phyloP scores from a whole-genome alignment of 2,797 vertebrate species.

The Geotrypetes seraphini region DNA sequence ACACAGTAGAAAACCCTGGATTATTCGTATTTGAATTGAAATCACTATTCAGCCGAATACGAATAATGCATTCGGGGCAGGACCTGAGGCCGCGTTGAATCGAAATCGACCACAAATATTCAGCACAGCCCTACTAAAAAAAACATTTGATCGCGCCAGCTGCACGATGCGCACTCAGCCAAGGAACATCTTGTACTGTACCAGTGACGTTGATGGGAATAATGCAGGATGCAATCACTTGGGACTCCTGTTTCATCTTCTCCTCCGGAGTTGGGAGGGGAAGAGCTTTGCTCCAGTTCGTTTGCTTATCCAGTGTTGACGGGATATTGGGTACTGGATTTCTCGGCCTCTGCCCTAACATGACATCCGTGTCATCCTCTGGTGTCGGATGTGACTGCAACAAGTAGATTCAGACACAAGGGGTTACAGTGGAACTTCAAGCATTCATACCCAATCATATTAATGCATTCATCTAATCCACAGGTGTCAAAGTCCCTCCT shows the following conservation, averaged over 20 bases:
- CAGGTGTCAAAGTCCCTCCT: too few species aligned
- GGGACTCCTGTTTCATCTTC: constrained; percentile 88
- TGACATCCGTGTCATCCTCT: constrained; percentile 79
- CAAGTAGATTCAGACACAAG: constrained; percentile 45
- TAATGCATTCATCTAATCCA: too few species aligned
- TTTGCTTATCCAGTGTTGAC: constrained; percentile 96
- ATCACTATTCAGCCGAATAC: too few species aligned
- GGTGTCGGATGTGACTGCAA: constrained; percentile 76
- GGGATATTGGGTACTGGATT: constrained; percentile 89
- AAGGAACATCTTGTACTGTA: constrained; percentile 50
- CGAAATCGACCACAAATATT: too few species aligned
- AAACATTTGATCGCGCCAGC: too few species aligned
- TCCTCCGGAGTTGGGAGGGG: constrained; percentile 94
- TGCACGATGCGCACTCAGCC: too few species aligned
- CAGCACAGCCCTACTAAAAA: too few species aligned
- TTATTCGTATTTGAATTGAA: too few species aligned
- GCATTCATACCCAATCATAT: constrained; percentile 11
- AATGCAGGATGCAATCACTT: constrained; percentile 88
- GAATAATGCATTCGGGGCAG: too few species aligned
- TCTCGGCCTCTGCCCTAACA: constrained; percentile 86
- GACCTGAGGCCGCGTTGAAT: too few species aligned
- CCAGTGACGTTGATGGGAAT: constrained; percentile 98
- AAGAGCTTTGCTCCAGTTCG: constrained; percentile 92
- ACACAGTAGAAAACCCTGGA: too few species aligned
- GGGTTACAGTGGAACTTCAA: too few species aligned